Evolutionary conservation across 1,140 invertebrate species (phyloP).

Genomic region (Hycleus cichorii): DNA sequence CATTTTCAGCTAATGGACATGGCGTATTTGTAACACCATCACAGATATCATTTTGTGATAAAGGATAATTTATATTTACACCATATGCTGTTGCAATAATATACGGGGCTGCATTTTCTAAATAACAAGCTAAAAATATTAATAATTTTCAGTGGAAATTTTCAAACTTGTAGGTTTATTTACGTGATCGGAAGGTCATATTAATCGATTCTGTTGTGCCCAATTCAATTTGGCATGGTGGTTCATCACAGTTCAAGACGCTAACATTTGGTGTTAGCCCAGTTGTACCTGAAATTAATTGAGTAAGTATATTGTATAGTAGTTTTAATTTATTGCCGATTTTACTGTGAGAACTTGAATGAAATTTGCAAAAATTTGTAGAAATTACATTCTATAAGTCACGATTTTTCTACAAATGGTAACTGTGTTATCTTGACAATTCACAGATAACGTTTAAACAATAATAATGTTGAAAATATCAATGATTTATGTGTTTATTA

Average conservation of each 20-base stretch:
- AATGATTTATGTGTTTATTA: too few relatives aligned
- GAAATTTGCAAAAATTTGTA: not conserved
- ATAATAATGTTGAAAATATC: not conserved
- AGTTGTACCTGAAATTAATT: too few relatives aligned
- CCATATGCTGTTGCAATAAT: constrained; percentile 12
- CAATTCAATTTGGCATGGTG: not conserved
- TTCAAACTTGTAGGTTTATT: not conserved
- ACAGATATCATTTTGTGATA: constrained; percentile 20
- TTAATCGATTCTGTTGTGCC: not conserved
- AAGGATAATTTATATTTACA: constrained; percentile 14
- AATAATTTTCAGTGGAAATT: too few relatives aligned
- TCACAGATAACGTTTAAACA: not conserved
- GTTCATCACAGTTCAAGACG: not conserved
- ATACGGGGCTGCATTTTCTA: constrained; percentile 13
- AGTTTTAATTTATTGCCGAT: too few relatives aligned
- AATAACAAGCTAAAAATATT: constrained; percentile 1
- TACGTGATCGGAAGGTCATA: not conserved
- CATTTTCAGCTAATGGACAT: constrained; percentile 19
- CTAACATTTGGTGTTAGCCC: not conserved
- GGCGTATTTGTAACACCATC: constrained; percentile 19
- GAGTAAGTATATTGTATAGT: too few relatives aligned
- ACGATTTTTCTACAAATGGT: not conserved
- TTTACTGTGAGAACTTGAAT: constrained; percentile 9
- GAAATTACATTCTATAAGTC: not conserved
- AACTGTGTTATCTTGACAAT: not conserved